phyloP scores from a whole-genome alignment of 2,888 invertebrate genomes.

The Asteroscopus sphinx region DNA sequence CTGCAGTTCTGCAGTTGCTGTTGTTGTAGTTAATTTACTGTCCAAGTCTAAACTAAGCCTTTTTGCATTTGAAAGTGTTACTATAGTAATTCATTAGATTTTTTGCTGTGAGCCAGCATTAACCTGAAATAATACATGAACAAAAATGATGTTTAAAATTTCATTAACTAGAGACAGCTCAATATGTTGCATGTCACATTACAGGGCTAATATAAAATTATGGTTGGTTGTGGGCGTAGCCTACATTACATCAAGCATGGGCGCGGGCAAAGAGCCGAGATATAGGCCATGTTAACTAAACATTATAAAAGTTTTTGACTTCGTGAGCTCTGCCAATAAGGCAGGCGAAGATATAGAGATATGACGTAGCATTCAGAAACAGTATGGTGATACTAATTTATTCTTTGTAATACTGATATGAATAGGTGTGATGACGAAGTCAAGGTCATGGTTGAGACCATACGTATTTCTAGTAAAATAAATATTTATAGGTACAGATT shows the following conservation, averaged over 20 bases:
- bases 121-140: too few relatives aligned
- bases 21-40: too few relatives aligned
- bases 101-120: too few relatives aligned
- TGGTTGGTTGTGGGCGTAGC: conserved; percentile 34
- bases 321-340: conserved; percentile 17
- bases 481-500: too few relatives aligned
- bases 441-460: conserved; percentile 5
- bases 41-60: background rate
- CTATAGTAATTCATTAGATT: too few relatives aligned
- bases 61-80: too few relatives aligned
- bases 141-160: too few relatives aligned
- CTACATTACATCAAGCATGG: conserved; percentile 37
- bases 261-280: conserved; percentile 16
- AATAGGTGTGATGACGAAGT: conserved; percentile 17
- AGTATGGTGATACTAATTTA: conserved; percentile 6
- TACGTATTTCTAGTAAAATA: background rate
- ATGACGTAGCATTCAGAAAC: conserved; percentile 36
- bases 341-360: conserved; percentile 5
- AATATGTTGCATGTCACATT: too few relatives aligned
- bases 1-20: too few relatives aligned
- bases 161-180: too few relatives aligned
- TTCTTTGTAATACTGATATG: conserved; percentile 11
- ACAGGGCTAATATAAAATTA: conserved; percentile 10
- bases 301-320: conserved; percentile 15
- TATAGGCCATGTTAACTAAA: conserved; percentile 24